Base-by-base conservation (phyloP, 2,888 invertebrate genomes). In the Parochlus steinenii region DNA sequence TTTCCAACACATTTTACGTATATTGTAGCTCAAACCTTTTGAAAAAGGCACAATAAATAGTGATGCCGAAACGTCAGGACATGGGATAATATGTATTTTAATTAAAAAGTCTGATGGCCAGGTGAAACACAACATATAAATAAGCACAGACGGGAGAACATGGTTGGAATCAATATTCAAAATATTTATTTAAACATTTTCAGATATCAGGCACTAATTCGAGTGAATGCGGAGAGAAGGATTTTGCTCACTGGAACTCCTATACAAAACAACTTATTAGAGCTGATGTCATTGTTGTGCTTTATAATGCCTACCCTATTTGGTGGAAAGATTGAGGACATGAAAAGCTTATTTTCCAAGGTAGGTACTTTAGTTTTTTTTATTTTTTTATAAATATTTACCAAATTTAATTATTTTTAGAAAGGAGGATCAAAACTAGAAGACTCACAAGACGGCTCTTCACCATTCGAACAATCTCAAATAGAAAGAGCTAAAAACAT, bases 291-390 rank as follows among this genome's bases (percentile, higher is more conserved):
- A 0, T 61, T 97, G 23, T 65, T 97, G 14, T 83, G 86, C 48
- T 97, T 97, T 56, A 87, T 93, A 17, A 92, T 95, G 90, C 93
- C 93, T 0, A 76, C 87, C 45, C 76, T 93, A 63, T 93, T 95
- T 63, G 75, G 76, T 30, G 79, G 79, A 11, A 87, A 86, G 58
- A 76, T 79, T 2, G 80, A 85, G 0, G 82, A 86, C 46, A 67
- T 93, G 15, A 90, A 87, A 55, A 77, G 72, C 45, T 65, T 92
- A 46, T 93, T 93, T 59, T 76, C 80, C 35, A 83, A 80, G 56
- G 78, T 71, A 14, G 72, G 72, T 48, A 62, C 69, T 59, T 30
- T 8, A 5, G 11, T 25, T 38, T 17, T 19, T 1, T 39, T 3
- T 25, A 16, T 16, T 15, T 43, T 43, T 5, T 48, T 62, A 16